These are phyloP conservation scores for Scartelaos histophorus DNA, from an alignment of 2,113 vertebrate species.

Conservation along the genomic window DNA sequence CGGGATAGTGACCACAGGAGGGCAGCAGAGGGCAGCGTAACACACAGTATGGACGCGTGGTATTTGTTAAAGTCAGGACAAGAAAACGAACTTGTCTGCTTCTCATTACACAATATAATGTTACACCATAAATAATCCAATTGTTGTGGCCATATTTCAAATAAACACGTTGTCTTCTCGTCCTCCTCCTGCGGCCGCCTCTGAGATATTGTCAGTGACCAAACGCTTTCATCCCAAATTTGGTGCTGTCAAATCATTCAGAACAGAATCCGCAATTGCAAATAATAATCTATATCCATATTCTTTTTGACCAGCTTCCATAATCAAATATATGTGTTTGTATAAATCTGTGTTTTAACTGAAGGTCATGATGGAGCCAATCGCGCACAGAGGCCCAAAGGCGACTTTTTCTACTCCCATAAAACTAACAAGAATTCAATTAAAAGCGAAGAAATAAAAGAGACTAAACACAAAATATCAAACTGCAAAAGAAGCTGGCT, in stretches of 20 bases:
- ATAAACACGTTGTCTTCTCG: constrained; percentile 34
- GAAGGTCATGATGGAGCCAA: too few relatives aligned
- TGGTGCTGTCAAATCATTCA: constrained; percentile 7
- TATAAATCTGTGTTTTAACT: too few relatives aligned
- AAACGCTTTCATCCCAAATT: constrained; percentile 14
- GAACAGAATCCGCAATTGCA: constrained; percentile 1
- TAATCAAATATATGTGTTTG: too few relatives aligned
- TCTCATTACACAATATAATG: constrained; percentile 39
- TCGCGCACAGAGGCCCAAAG: too few relatives aligned
- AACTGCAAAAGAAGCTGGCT: too few relatives aligned
- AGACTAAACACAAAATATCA: too few relatives aligned
- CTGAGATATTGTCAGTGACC: constrained; percentile 6
- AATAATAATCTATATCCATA: background rate
- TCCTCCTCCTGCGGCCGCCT: constrained; percentile 11
- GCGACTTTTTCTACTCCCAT: too few relatives aligned
- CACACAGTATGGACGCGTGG: background rate
- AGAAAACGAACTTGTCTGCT: constrained; percentile 15
- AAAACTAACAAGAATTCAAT: background rate
- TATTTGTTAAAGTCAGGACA: background rate
- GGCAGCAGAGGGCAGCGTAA: constrained; percentile 34
- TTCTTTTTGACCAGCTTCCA: background rate
- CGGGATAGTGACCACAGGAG: constrained; percentile 17
- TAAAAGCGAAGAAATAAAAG: background rate
- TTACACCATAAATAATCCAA: constrained; percentile 51
- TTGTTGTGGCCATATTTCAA: constrained; percentile 30